Evolutionary conservation across 2,888 invertebrate species (phyloP), one percentile per base, ranked within the genome.

Genomic region (Coenonympha arcania): DNA sequence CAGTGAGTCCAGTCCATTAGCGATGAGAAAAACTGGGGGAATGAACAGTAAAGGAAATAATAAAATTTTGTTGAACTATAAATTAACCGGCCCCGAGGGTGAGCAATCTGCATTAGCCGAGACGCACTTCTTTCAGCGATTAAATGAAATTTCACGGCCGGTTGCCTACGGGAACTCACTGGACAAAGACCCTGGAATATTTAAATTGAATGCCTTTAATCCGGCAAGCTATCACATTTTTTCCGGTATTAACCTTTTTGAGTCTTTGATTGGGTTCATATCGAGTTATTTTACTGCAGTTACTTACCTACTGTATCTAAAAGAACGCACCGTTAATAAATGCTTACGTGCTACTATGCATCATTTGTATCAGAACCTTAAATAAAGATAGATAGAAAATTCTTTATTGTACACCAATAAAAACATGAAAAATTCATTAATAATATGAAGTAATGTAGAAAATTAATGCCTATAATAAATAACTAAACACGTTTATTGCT

Each of bases 101-200:
- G 69, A 73, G 69, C 61, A 44, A 82, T 83, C 83, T 83, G 83
- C 83, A 83, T 84, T 83, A 84, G 79, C 71, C 59, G 60, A 62
- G 82, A 79, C 82, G 82, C 83, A 83, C 82, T 81, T 76, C 79
- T 81, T 79, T 76, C 67, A 61, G 66, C 80, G 81, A 82, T 83
- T 83, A 83, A 83, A 83, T 83, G 80, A 83, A 82, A 82, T 83
- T 82, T 83, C 80, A 83, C 75, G 80, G 78, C 69, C 73, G 73
- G 79, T 69, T 79, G 78, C 81, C 75, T 75, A 66, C 76, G 69
- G 75, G 70, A 78, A 70, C 76, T 71, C 72, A 64, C 76, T 71
- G 82, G 83, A 82, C 82, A 80, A 82, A 82, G 79, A 76, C 74
- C 73, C 69, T 70, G 70, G 80, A 70, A 75, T 76, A 79, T 82